Evolutionary conservation across 2,113 vertebrate species (phyloP).

Genomic region (Taxidea taxus): DNA sequence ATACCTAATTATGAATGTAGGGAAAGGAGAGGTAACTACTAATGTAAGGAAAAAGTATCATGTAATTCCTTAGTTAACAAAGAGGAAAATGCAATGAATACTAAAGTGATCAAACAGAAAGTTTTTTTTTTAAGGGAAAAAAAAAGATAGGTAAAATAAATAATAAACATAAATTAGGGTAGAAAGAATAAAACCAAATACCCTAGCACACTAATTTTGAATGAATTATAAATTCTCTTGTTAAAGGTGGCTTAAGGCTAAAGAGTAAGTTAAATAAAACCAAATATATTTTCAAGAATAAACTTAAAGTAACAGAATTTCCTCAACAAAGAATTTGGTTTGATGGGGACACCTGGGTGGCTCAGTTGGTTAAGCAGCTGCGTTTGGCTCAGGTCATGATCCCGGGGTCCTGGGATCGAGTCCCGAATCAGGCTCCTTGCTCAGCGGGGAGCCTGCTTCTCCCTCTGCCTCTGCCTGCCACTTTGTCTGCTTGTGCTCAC

Average conservation of each 20-base stretch:
- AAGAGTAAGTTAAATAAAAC: neutral
- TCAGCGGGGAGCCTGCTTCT: too few relatives aligned
- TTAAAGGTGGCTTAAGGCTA: neutral
- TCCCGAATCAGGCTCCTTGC: too few relatives aligned
- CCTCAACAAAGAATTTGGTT: neutral
- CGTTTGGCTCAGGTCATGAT: too few relatives aligned
- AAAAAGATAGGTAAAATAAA: neutral
- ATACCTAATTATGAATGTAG: neutral
- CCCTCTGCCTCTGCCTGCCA: too few relatives aligned
- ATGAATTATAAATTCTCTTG: neutral
- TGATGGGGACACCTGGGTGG: too few relatives aligned
- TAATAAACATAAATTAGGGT: neutral
- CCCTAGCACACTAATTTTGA: neutral
- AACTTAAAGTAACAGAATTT: neutral
- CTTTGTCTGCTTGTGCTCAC: too few relatives aligned
- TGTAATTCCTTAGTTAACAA: neutral
- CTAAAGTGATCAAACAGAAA: neutral
- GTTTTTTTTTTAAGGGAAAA: neutral
- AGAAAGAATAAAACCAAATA: neutral
- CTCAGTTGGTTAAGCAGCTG: too few relatives aligned
- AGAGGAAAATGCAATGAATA: neutral
- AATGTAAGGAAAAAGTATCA: neutral
- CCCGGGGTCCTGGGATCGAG: too few relatives aligned
- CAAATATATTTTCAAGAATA: neutral
- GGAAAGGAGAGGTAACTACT: neutral